phyloP scores from a whole-genome alignment of 2,888 invertebrate genomes.

The Perdita meconis region DNA sequence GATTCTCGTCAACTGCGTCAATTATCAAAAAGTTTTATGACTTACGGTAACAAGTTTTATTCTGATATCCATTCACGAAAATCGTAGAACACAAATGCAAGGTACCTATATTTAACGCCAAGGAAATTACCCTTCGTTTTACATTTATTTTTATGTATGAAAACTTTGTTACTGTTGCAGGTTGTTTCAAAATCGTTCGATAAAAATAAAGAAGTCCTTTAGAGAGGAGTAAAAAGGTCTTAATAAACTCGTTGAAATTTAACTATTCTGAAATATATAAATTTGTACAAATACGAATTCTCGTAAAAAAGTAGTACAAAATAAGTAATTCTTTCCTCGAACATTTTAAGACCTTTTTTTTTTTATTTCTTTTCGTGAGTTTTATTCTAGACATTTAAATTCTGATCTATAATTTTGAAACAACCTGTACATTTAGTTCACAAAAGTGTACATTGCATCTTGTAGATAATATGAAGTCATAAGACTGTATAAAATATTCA shows the following conservation, averaged over 20 bases:
- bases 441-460: neutral
- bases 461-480: slow-evolving; percentile 1
- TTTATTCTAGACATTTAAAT: neutral
- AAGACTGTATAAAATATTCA: slow-evolving; percentile 13
- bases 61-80: neutral
- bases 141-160: neutral
- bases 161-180: neutral
- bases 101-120: neutral
- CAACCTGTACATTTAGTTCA: neutral
- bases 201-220: too few relatives aligned
- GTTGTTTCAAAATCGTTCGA: neutral
- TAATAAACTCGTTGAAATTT: too few relatives aligned
- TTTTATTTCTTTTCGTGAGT: neutral
- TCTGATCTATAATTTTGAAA: neutral
- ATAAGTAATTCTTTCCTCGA: too few relatives aligned
- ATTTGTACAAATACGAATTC: neutral
- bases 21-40: neutral
- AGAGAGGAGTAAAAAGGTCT: neutral
- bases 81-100: neutral
- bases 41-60: neutral
- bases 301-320: too few relatives aligned
- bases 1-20: neutral
- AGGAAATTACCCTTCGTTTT: neutral
- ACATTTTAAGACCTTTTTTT: neutral
- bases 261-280: too few relatives aligned